Percentiles rank a stretch among this genome's conserved stretches.
These are phyloP conservation scores for Oxytorus armatus DNA, from an alignment of 2,888 invertebrate genomes.

Conservation along the genomic window DNA sequence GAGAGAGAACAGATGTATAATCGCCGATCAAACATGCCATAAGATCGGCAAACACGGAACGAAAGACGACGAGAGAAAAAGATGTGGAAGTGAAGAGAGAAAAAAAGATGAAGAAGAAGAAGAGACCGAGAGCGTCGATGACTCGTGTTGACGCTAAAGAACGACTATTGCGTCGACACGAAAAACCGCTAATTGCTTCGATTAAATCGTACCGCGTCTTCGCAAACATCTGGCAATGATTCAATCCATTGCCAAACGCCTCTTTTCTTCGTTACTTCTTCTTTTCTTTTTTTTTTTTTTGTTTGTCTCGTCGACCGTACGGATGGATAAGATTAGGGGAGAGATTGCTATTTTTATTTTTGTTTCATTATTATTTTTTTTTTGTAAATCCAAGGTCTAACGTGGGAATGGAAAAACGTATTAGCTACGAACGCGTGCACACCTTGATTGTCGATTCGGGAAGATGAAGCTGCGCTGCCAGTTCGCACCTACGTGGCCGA, in stretches of 20 bases:
- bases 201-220: conserved; percentile 60
- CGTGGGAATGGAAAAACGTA: not conserved
- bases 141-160: conserved; percentile 13
- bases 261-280: conserved; percentile 5
- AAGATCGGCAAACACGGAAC: conserved; percentile 19
- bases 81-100: not conserved
- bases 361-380: not conserved
- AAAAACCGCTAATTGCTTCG: conserved; percentile 71
- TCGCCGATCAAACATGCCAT: conserved; percentile 76
- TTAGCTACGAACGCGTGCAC: conserved; percentile 70
- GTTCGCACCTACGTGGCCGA: conserved; percentile 96
- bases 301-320: no score
- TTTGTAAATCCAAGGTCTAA: not conserved
- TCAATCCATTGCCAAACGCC: conserved; percentile 21
- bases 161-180: not conserved
- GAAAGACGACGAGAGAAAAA: not conserved
- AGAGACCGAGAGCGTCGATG: conserved; percentile 1
- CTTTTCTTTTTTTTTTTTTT: not conserved
- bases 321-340: not conserved
- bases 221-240: conserved; percentile 58
- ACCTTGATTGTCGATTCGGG: conserved; percentile 99
- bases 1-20: conserved; percentile 70
- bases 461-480: conserved; percentile 95
- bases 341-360: not conserved
- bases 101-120: not conserved